These are phyloP conservation scores for Synanthedon formicaeformis DNA, from an alignment of 2,888 invertebrate species.

Conservation along the genomic window DNA sequence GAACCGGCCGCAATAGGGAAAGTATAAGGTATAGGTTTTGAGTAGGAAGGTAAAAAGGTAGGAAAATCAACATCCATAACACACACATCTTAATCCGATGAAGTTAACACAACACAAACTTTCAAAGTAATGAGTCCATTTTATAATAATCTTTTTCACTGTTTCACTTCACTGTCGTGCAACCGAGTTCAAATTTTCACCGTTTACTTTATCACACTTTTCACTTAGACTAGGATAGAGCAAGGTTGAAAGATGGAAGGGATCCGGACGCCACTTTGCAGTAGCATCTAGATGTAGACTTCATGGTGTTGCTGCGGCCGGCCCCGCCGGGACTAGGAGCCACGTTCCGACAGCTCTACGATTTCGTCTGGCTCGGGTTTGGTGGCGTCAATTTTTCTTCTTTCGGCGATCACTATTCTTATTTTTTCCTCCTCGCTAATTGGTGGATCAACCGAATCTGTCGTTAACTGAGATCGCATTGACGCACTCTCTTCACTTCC, in stretches of 20 bases:
- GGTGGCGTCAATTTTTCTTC: slow-evolving; percentile 68
- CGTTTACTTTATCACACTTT: slow-evolving; percentile 33
- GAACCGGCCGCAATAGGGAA: slow-evolving; percentile 62
- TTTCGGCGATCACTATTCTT: slow-evolving; percentile 72
- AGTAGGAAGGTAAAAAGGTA: slow-evolving; percentile 22
- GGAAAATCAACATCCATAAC: slow-evolving; percentile 23
- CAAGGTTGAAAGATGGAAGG: slow-evolving; percentile 9
- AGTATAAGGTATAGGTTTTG: slow-evolving; percentile 21
- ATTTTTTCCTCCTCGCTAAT: slow-evolving; percentile 67
- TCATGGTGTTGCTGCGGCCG: slow-evolving; percentile 66
- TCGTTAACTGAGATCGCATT: slow-evolving; percentile 23
- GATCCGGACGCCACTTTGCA: slow-evolving; percentile 10
- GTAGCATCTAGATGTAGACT: slow-evolving; percentile 55
- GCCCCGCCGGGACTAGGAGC: slow-evolving; percentile 67
- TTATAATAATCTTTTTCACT: slow-evolving; percentile 19
- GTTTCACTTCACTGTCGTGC: slow-evolving; percentile 29
- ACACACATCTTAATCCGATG: slow-evolving; percentile 11
- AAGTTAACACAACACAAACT: slow-evolving; percentile 1
- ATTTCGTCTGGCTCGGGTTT: slow-evolving; percentile 43
- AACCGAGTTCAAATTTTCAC: slow-evolving; percentile 53
- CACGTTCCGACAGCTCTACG: slow-evolving; percentile 54
- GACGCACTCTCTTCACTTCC: slow-evolving; percentile 34
- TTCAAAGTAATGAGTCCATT: slow-evolving; percentile 14
- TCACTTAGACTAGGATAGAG: slow-evolving; percentile 17
- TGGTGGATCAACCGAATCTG: slow-evolving; percentile 28